These are phyloP conservation scores for Eurytoma adleriae DNA, from an alignment of 2,888 invertebrate species.

Conservation along the genomic window DNA sequence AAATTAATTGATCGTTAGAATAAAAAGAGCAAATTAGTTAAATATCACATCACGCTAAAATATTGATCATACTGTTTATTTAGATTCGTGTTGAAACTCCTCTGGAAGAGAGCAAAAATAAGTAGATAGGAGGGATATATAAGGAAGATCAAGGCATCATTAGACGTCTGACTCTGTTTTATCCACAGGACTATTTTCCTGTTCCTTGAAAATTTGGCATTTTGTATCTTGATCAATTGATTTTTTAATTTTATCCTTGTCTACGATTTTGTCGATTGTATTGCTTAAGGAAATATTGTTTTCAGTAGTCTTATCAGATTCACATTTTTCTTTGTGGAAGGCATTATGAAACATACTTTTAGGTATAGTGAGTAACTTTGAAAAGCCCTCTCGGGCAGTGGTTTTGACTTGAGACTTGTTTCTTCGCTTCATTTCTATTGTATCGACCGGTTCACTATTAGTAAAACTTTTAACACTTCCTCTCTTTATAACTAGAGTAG, in stretches of 20 bases:
- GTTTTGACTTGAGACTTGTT: constrained; percentile 58
- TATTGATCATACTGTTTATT: constrained; percentile 62
- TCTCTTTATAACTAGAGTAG: constrained; percentile 77
- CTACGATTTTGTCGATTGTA: too few species aligned
- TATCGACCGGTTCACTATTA: constrained; percentile 62
- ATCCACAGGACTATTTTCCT: neutral
- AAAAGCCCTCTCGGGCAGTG: constrained; percentile 63
- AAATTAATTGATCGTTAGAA: constrained; percentile 29
- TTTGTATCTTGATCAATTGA: constrained; percentile 57
- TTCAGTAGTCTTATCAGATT: too few species aligned
- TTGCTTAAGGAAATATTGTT: too few species aligned
- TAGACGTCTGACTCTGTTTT: constrained; percentile 39
- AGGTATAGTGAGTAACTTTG: constrained; percentile 70
- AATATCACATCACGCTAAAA: constrained; percentile 58
- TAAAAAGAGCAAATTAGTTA: constrained; percentile 51
- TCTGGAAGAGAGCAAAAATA: constrained; percentile 6
- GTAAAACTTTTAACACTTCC: constrained; percentile 72
- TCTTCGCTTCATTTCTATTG: constrained; percentile 59
- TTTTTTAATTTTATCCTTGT: constrained; percentile 56
- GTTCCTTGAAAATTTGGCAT: neutral
- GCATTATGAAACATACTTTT: constrained; percentile 71
- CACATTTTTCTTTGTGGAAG: constrained; percentile 65
- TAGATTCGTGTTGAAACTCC: constrained; percentile 42
- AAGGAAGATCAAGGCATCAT: neutral
- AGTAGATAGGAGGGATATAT: neutral